phyloP scores from a whole-genome alignment of 2,888 invertebrate species.

The Trachelus tabidus region DNA sequence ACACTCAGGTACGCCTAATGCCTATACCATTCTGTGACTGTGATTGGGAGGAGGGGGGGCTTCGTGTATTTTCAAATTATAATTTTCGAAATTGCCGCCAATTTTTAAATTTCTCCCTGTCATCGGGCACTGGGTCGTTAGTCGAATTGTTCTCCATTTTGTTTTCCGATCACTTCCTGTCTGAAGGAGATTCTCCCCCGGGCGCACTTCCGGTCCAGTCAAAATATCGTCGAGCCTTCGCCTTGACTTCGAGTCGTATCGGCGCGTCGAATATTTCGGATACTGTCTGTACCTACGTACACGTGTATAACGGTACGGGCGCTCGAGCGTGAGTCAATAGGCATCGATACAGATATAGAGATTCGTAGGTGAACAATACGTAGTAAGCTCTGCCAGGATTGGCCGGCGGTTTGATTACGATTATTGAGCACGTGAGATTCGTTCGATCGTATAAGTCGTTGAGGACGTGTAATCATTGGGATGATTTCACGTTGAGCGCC shows the following conservation, averaged over 20 bases:
- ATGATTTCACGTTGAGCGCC: neutral
- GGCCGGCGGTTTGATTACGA: neutral
- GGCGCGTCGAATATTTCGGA: neutral
- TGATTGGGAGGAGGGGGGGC: no score
- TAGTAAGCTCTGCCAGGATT: neutral
- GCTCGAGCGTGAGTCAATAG: neutral
- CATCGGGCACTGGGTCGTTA: no score
- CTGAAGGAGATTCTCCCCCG: neutral
- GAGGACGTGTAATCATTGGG: neutral
- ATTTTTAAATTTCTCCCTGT: no score
- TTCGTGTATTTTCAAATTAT: no score
- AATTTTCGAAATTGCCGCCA: no score
- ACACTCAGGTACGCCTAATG: neutral
- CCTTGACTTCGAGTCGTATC: neutral
- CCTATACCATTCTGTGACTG: neutral
- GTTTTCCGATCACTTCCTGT: neutral
- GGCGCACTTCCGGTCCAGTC: neutral
- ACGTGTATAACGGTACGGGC: neutral
- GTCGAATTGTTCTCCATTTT: no score
- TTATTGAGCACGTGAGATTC: neutral
- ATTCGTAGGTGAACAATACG: neutral
- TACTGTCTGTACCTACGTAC: neutral
- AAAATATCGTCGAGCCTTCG: neutral
- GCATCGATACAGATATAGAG: neutral
- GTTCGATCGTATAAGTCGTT: neutral